These are phyloP conservation scores for Takifugu flavidus DNA, from an alignment of 2,113 vertebrate species.

Conservation along the genomic window DNA sequence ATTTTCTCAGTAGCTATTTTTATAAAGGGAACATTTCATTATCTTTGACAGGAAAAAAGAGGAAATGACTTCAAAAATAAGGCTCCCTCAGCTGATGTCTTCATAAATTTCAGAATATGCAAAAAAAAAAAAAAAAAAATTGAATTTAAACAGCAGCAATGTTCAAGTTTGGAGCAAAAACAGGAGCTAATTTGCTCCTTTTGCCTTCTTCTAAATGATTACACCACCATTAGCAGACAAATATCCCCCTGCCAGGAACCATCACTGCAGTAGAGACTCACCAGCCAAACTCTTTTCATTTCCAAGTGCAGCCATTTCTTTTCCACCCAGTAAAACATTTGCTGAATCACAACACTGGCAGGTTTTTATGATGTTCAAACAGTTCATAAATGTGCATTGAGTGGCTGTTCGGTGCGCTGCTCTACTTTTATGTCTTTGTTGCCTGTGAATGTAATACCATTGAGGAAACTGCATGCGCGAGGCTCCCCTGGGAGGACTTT, in stretches of 20 bases:
- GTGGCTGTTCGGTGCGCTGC: constrained; percentile 40
- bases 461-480: constrained; percentile 28
- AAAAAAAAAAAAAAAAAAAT: too few relatives aligned
- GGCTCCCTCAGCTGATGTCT: too few relatives aligned
- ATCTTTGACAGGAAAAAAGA: too few relatives aligned
- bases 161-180: constrained; percentile 50
- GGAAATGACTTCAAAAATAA: too few relatives aligned
- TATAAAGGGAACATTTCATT: background rate
- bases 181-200: constrained; percentile 51
- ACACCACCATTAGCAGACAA: constrained; percentile 53
- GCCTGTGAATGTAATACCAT: constrained; percentile 50
- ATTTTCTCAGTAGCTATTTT: constrained; percentile 8
- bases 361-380: constrained; percentile 37
- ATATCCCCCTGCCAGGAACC: constrained; percentile 50
- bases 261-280: constrained; percentile 53
- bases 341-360: constrained; percentile 51
- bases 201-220: constrained; percentile 37
- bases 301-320: constrained; percentile 56
- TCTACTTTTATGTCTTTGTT: constrained; percentile 60
- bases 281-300: constrained; percentile 58
- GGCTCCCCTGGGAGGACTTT: constrained; percentile 62
- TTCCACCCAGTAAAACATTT: constrained; percentile 60
- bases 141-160: background rate
- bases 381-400: constrained; percentile 36
- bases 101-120: too few relatives aligned